Percentiles rank a stretch among this genome's conserved stretches.
Conservation (phyloP, 2,113 vertebrate genomes). For the Ophiodon elongatus region DNA sequence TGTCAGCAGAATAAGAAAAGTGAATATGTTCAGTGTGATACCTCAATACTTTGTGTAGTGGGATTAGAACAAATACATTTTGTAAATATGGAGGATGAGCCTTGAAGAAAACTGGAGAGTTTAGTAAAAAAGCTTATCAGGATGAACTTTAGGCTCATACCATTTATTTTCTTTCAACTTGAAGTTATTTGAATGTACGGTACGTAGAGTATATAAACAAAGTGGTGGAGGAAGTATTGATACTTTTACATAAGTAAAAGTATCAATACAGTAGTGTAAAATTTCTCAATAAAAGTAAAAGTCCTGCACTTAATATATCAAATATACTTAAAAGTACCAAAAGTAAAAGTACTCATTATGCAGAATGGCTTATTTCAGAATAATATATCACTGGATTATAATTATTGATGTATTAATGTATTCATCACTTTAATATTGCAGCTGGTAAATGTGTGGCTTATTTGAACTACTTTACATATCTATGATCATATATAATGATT, state of each 20-base stretch:
- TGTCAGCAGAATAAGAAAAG: not conserved
- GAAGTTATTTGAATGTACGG: too few species aligned
- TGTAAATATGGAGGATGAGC: not conserved
- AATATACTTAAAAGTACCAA: too few species aligned
- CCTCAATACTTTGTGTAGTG: not conserved
- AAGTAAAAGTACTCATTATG: too few species aligned
- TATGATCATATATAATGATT: not conserved
- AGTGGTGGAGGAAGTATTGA: not conserved
- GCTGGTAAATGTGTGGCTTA: not conserved
- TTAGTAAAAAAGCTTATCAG: not conserved
- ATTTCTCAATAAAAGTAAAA: not conserved
- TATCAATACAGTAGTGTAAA: not conserved
- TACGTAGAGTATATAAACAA: too few species aligned
- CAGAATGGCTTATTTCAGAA: not conserved
- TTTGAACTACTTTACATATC: not conserved
- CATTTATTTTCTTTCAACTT: too few species aligned
- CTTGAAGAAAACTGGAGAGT: not conserved
- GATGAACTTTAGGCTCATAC: too few species aligned
- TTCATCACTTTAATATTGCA: not conserved
- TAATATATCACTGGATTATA: not conserved
- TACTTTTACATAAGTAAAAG: not conserved
- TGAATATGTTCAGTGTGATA: not conserved
- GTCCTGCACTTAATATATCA: not conserved
- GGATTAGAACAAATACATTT: not conserved
- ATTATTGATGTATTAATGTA: too few species aligned